Evolutionary conservation across 2,888 invertebrate genomes (phyloP).

Genomic region (Cataglyphis rosenhaueri): DNA sequence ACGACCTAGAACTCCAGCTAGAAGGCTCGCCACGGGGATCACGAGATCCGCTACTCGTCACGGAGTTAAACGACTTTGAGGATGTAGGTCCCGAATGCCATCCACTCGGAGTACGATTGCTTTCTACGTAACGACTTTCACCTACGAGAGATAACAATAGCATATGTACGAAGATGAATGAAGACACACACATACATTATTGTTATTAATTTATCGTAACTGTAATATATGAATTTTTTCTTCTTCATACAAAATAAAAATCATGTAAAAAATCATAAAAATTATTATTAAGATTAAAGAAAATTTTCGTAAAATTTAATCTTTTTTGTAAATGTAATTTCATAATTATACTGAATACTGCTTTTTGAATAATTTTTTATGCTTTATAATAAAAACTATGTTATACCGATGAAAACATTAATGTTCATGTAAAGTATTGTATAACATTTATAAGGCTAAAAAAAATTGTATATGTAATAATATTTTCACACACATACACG

Average conservation of each 20-base stretch:
- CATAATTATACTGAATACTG: neutral
- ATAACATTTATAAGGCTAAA: neutral
- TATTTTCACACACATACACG: neutral
- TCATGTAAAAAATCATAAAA: neutral
- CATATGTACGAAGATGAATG: constrained; percentile 7
- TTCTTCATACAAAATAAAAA: neutral
- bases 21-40: constrained; percentile 83
- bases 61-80: constrained; percentile 83
- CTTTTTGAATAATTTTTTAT: constrained; percentile 18
- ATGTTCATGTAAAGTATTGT: neutral
- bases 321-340: neutral
- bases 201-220: neutral
- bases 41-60: constrained; percentile 80
- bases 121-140: constrained; percentile 83
- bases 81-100: constrained; percentile 84
- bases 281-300: neutral
- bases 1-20: constrained; percentile 83
- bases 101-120: constrained; percentile 81
- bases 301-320: neutral
- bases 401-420: neutral
- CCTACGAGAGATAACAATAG: constrained; percentile 73
- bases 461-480: neutral
- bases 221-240: neutral
- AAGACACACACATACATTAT: neutral
- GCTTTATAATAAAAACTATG: constrained; percentile 54